Evolutionary conservation across 1,140 invertebrate species (phyloP).

Genomic region (Drosophila cardini): DNA sequence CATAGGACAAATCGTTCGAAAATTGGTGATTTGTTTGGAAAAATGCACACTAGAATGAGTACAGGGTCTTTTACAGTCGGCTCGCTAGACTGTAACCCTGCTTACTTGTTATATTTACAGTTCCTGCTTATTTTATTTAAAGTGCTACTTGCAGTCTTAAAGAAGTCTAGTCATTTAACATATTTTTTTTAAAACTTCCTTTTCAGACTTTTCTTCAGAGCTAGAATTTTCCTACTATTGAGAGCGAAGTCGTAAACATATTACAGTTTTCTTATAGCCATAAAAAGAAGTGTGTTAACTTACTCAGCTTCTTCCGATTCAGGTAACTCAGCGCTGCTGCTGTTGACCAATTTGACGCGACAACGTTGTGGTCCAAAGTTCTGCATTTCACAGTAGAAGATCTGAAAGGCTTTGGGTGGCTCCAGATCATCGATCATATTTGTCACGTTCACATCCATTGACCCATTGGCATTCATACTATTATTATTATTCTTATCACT

Average conservation of each 20-base stretch:
- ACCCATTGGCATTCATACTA: slow-evolving; percentile 36
- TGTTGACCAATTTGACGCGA: slow-evolving; percentile 87
- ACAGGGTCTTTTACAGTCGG: no score
- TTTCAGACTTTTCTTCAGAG: no score
- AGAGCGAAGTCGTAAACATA: not conserved
- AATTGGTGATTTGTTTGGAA: no score
- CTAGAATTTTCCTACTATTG: no score
- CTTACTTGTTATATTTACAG: no score
- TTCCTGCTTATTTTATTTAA: no score
- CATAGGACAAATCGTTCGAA: no score
- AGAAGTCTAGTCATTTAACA: no score
- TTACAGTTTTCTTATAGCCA: not conserved
- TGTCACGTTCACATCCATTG: slow-evolving; percentile 59
- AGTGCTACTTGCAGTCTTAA: no score
- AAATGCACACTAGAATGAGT: no score
- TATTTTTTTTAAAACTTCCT: no score
- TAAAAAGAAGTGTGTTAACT: slow-evolving; percentile 8
- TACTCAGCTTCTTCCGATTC: slow-evolving; percentile 15
- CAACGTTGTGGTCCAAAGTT: slow-evolving; percentile 91
- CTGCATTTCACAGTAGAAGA: slow-evolving; percentile 91
- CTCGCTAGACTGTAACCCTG: no score
- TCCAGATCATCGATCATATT: slow-evolving; percentile 72
- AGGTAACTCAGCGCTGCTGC: slow-evolving; percentile 52
- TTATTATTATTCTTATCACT: not conserved
- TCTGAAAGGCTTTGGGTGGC: slow-evolving; percentile 86